These are phyloP conservation scores for Tachuris rubrigastra DNA, from an alignment of 2,113 vertebrate genomes.

Conservation along the genomic window DNA sequence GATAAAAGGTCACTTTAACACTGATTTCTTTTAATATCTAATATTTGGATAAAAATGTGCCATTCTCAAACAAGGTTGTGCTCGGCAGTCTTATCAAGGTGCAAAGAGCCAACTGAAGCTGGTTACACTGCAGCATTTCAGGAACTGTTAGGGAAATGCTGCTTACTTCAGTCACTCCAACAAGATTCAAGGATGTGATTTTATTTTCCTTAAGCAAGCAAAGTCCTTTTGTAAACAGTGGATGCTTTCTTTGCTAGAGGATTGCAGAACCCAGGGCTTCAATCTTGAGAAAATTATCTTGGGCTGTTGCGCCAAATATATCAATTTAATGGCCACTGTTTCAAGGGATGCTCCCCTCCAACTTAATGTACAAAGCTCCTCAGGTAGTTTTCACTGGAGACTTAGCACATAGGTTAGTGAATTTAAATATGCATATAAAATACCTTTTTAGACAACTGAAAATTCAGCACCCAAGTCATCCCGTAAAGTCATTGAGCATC, in stretches of 20 bases:
- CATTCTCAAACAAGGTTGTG: conserved; percentile 54
- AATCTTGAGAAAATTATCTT: neutral
- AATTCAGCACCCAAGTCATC: conserved; percentile 44
- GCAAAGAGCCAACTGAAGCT: conserved; percentile 13
- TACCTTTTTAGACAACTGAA: neutral
- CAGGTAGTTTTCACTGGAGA: neutral
- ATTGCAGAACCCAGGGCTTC: neutral
- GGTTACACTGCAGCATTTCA: neutral
- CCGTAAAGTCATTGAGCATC: conserved; percentile 23
- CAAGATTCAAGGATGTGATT: neutral
- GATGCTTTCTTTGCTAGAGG: neutral
- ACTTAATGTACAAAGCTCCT: neutral
- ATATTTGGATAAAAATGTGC: conserved; percentile 70
- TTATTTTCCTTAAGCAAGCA: neutral
- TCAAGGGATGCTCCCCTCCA: neutral
- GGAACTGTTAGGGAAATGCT: neutral
- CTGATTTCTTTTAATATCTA: conserved; percentile 60
- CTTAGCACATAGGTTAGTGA: neutral
- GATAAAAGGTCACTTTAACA: conserved; percentile 82
- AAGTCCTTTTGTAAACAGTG: neutral
- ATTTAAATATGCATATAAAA: neutral
- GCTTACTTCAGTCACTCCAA: neutral
- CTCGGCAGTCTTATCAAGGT: conserved; percentile 53
- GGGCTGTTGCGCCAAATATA: neutral
- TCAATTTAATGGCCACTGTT: neutral